These are phyloP conservation scores for Discoglossus pictus DNA, from an alignment of 2,797 vertebrate species.

Conservation along the genomic window DNA sequence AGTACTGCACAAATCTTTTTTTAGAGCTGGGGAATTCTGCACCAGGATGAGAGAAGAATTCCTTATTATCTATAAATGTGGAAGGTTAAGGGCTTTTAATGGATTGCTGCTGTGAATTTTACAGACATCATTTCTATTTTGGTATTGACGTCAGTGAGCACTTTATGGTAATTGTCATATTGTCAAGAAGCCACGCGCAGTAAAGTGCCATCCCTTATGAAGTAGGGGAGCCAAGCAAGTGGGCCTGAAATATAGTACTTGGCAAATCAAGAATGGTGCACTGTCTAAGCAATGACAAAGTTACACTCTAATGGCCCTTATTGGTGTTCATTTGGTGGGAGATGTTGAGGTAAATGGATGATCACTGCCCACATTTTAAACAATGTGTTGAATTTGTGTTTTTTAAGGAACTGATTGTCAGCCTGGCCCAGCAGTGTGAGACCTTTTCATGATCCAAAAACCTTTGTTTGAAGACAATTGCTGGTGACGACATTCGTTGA, in stretches of 20 bases:
- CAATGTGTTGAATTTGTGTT: constrained; percentile 27
- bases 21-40: constrained; percentile 7
- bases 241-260: neutral
- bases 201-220: constrained; percentile 17
- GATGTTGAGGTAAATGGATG: constrained; percentile 9
- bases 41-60: neutral
- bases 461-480: constrained; percentile 27
- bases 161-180: constrained; percentile 32
- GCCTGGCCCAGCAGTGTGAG: constrained; percentile 4
- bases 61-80: constrained; percentile 1
- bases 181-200: constrained; percentile 21
- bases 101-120: constrained; percentile 29
- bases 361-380: constrained; percentile 16
- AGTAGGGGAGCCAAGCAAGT: neutral
- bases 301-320: constrained; percentile 20
- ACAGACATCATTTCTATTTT: constrained; percentile 31
- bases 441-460: constrained; percentile 15
- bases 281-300: constrained; percentile 5
- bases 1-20: neutral
- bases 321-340: constrained; percentile 2
- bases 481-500: constrained; percentile 35
- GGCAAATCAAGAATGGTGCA: constrained; percentile 4
- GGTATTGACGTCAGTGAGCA: constrained; percentile 31
- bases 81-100: constrained; percentile 4
- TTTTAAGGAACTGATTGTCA: constrained; percentile 11